These are phyloP conservation scores for Pseudococcus longispinus DNA, from an alignment of 2,888 invertebrate genomes.

Conservation along the genomic window DNA sequence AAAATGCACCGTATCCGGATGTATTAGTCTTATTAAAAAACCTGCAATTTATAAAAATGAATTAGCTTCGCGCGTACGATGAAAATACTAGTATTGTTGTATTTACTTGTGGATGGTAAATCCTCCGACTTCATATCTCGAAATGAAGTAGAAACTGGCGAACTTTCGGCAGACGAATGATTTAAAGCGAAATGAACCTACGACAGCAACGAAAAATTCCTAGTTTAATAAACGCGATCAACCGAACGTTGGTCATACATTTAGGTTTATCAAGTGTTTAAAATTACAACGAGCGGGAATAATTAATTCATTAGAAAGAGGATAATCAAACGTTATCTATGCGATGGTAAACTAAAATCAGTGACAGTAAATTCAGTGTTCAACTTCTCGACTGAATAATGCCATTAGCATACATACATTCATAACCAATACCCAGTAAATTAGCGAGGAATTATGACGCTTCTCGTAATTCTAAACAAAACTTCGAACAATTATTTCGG, in stretches of 20 bases:
- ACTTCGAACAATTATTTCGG: background rate
- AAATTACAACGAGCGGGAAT: background rate
- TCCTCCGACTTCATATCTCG: conserved; percentile 48
- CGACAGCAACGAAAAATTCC: background rate
- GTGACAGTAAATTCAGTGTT: background rate
- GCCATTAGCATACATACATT: background rate
- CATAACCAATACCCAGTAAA: background rate
- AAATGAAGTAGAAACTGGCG: conserved; percentile 48
- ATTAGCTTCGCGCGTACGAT: background rate
- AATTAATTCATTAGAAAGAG: conserved; percentile 13
- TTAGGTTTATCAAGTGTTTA: background rate
- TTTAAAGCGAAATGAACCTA: conserved; percentile 54
- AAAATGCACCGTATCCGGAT: conserved; percentile 54
- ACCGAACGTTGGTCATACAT: background rate
- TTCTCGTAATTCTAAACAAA: background rate
- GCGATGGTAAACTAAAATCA: background rate
- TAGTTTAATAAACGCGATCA: background rate
- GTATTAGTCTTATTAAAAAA: conserved; percentile 50
- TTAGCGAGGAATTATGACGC: background rate
- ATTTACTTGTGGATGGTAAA: background rate
- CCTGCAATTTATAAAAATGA: background rate
- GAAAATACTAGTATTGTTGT: background rate
- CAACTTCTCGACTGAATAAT: background rate
- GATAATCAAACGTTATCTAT: background rate
- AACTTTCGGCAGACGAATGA: conserved; percentile 52